Base-by-base conservation (phyloP, 2,888 invertebrate species). In the Linnaemya tessellans region DNA sequence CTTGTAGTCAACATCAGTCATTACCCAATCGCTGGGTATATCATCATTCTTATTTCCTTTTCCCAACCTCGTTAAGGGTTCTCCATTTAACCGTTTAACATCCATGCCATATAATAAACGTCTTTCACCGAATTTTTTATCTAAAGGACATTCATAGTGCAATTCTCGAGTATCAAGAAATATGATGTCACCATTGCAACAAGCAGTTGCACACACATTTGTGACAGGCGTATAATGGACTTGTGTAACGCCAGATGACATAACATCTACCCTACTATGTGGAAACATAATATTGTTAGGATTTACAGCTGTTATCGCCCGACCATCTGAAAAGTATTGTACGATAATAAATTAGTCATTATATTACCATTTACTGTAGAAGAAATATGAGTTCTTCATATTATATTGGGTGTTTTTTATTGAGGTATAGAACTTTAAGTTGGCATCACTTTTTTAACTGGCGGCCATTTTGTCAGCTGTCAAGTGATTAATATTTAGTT, bases 151-250 rank as follows among this genome's bases (percentile, higher is more conserved):
- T 30, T 90, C 90, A 56, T 87, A 82, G 54, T 89, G 87, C 1
- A 89, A 74, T 71, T 91, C 89, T 18, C 87, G 85, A 1, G 87
- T 58, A 64, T 89, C 82, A 3, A 89, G 25, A 10, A 92, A 86
- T 0, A 87, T 65, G 3, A 92, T 25, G 80, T 92, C 92, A 0
- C 92, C 92, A 79, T 90, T 90, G 15, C 90, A 89, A 0, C 89
- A 86, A 1, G 86, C 88, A 3, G 86, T 54, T 7, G 87, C 89
- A 18, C 88, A 78, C n/a, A 88, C 18, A 84, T 89, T 88, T 13
- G 86, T 87, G 51, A 88, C 86, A n/a, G 88, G 86, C 80, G 89
- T 90, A 49, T 88, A 91, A 77, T 90, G 88, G 1, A 89, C 58
- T 22, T 87, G 84, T 3, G 88, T 89, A 3, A 89, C 86, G 3